These are phyloP conservation scores for Riparia riparia DNA, from an alignment of 2,113 vertebrate genomes.

Conservation along the genomic window DNA sequence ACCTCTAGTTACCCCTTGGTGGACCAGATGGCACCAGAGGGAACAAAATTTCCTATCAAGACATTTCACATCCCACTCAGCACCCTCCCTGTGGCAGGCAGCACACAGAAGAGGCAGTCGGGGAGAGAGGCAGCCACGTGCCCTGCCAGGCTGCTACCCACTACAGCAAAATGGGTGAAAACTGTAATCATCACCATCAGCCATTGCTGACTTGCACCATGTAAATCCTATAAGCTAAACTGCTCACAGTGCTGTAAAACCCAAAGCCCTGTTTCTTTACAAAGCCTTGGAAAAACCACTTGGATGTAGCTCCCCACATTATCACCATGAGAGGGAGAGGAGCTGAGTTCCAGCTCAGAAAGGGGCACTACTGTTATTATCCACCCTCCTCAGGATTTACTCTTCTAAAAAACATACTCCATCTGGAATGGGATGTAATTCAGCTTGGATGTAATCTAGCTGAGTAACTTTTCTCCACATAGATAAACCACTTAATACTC, in stretches of 20 bases:
- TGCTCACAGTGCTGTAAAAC: background rate
- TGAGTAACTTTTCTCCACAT: slow-evolving; percentile 44
- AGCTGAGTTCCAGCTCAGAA: background rate
- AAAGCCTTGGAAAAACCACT: slow-evolving; percentile 23
- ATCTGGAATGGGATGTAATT: slow-evolving; percentile 35
- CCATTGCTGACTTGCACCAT: accelerated
- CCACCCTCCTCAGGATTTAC: slow-evolving; percentile 43
- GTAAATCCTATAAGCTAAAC: background rate
- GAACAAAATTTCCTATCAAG: background rate
- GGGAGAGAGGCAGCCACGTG: accelerated
- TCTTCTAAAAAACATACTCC: slow-evolving; percentile 45
- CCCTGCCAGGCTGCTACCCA: background rate
- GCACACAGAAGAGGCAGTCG: background rate
- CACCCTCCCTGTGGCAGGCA: background rate
- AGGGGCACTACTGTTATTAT: slow-evolving; percentile 10
- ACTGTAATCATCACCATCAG: background rate
- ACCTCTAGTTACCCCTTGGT: background rate
- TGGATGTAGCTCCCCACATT: background rate
- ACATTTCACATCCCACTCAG: background rate
- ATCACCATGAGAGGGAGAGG: background rate
- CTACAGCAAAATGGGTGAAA: background rate
- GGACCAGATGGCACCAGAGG: background rate
- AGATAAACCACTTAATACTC: slow-evolving; percentile 68
- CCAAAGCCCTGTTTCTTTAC: background rate
- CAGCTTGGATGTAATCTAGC: slow-evolving; percentile 42